Percentiles rank a stretch among this genome's conserved stretches.
Conservation (phyloP, 1,140 invertebrate genomes). For the Drosophila paulistorum region DNA sequence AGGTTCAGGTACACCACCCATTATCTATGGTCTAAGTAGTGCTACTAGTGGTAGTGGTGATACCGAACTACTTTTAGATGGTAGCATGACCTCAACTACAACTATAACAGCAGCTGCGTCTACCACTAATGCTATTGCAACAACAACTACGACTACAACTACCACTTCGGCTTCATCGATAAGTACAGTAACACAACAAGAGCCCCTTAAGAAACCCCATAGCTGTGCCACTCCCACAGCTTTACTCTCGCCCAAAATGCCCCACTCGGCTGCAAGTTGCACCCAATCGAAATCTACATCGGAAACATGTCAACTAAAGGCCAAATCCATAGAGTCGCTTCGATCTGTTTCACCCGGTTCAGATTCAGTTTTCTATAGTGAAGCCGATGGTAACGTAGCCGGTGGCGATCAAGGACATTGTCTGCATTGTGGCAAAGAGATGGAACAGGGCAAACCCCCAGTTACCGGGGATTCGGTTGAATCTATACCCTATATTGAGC, state of each 20-base stretch:
- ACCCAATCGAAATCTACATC: constrained; percentile 76
- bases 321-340: constrained; percentile 92
- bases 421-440: constrained; percentile 91
- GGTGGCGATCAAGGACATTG: constrained; percentile 85
- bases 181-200: constrained; percentile 19
- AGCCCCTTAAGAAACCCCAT: constrained; percentile 46
- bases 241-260: constrained; percentile 57
- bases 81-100: constrained; percentile 56
- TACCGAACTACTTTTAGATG: constrained; percentile 68
- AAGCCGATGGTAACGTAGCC: constrained; percentile 85
- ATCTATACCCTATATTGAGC: constrained; percentile 74
- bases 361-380: constrained; percentile 94
- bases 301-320: constrained; percentile 87
- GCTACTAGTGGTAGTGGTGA: constrained; percentile 55
- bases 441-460: constrained; percentile 82
- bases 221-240: constrained; percentile 65
- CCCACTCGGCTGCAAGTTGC: constrained; percentile 5
- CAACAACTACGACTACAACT: constrained; percentile 26
- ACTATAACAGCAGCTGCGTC: constrained; percentile 21
- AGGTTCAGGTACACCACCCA: constrained; percentile 30
- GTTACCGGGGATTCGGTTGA: constrained; percentile 83
- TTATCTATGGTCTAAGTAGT: constrained; percentile 61
- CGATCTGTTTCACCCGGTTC: constrained; percentile 93
- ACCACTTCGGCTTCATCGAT: constrained; percentile 38
- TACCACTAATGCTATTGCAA: constrained; percentile 12